Percentiles rank a stretch among this genome's conserved stretches.
Conservation (phyloP, 2,797 vertebrate species). For the Leptatherina wallacei region DNA sequence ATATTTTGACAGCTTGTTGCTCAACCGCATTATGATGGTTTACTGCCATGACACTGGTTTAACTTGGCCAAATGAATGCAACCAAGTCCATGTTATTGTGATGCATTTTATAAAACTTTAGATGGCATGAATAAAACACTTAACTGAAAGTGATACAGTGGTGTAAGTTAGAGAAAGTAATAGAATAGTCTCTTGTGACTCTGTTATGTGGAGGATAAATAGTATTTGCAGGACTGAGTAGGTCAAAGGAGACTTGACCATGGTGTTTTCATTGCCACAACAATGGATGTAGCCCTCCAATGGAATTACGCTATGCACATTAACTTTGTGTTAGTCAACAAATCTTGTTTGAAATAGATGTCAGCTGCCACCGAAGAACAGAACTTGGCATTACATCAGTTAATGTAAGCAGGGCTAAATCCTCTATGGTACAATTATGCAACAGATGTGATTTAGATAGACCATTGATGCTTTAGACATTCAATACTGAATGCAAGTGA, state of each 20-base stretch:
- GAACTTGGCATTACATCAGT: slow-evolving; percentile 22
- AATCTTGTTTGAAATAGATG: slow-evolving; percentile 23
- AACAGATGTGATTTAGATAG: not conserved
- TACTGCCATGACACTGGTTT: slow-evolving; percentile 4
- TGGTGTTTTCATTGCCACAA: slow-evolving; percentile 2
- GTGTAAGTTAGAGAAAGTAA: not conserved
- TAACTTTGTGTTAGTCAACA: slow-evolving; percentile 22
- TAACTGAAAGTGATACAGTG: not conserved
- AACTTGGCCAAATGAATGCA: slow-evolving; percentile 18
- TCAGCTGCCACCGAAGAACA: slow-evolving; percentile 15
- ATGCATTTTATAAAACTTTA: slow-evolving; percentile 8
- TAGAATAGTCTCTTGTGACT: slow-evolving; percentile 13
- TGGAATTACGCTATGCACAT: slow-evolving; percentile 48
- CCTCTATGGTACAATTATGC: not conserved
- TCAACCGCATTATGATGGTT: slow-evolving; percentile 44
- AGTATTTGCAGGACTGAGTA: slow-evolving; percentile 20
- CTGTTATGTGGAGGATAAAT: slow-evolving; percentile 7
- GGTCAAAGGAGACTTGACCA: slow-evolving; percentile 31
- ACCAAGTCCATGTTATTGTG: not conserved
- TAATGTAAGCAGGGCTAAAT: slow-evolving; percentile 10
- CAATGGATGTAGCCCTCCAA: slow-evolving; percentile 32
- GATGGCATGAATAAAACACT: not conserved
- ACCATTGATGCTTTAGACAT: slow-evolving; percentile 28
- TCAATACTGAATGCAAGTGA: not conserved
- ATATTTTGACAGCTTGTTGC: slow-evolving; percentile 35